Evolutionary conservation across 2,797 vertebrate genomes (phyloP), one percentile per base, ranked within the genome.

Genomic region (Anguilla marmorata): DNA sequence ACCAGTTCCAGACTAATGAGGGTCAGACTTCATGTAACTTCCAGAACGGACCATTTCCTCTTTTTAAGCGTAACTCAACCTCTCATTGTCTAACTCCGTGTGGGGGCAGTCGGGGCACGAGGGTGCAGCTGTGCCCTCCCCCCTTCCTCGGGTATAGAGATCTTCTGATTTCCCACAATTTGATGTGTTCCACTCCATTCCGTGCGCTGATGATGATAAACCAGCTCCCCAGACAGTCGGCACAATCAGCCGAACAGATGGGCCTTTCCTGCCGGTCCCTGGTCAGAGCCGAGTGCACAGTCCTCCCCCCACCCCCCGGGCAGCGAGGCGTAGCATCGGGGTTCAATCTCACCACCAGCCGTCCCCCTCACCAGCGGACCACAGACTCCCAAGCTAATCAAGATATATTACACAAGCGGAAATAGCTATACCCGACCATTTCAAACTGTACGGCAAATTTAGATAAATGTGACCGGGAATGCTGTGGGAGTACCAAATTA

Each of bases 111-210:
- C 5, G 14, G 74, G 74, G 41, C 37, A 50, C 33, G 14, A 19
- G 12, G 74, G 74, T 19, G 33, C 33, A 37, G 30, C 3, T 3
- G 12, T 19, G 3, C 33, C 74, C 33, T 30, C 66, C n/a, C 19
- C 60, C 85, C 24, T 86, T 86, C 48, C 85, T 86, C 24, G 66
- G 85, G 52, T 86, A 52, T 50, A 86, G 85, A 86, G 85, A 86
- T 86, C 41, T 86, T 54, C 24, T 54, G 85, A 86, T 86, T 86
- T 86, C 63, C 24, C 27, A 74, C 85, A 86, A 86, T 86, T 50
- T 74, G 66, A 86, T 72, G 45, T 27, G 85, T 86, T 86, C 85
- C 66, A 86, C 85, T 74, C 48, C 63, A 86, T 86, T 72, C 66
- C 63, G 12, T 86, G 6, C 69, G n/a, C 66, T 86, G 66, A 86